A percentile compares a stretch with the other conserved stretches of the same genome.
Evolutionary conservation across 1,140 invertebrate genomes (phyloP).

Genomic region (Colletes latitarsis): DNA sequence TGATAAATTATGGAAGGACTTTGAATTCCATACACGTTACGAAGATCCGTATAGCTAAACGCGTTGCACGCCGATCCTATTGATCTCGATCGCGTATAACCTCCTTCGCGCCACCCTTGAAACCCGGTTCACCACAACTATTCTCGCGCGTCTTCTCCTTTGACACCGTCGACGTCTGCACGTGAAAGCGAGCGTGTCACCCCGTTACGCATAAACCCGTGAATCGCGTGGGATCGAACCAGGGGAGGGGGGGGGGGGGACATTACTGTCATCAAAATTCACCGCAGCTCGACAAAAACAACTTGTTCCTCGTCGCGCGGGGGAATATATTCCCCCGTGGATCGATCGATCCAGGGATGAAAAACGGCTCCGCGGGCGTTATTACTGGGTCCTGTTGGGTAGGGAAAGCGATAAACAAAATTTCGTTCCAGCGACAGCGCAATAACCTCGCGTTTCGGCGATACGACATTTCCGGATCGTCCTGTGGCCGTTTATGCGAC

Average conservation of each 20-base stretch:
- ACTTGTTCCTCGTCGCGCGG: background rate
- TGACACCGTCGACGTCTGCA: conserved; percentile 15
- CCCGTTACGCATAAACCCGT: conserved; percentile 27
- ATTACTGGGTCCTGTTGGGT: background rate
- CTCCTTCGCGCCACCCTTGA: no score
- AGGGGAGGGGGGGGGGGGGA: background rate
- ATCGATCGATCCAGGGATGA: background rate
- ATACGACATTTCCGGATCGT: no score
- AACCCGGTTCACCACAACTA: background rate
- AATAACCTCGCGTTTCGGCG: no score
- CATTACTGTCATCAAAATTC: conserved; percentile 21
- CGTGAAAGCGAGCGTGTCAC: conserved; percentile 45
- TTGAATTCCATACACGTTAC: conserved; percentile 61
- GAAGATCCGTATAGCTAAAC: conserved; percentile 43
- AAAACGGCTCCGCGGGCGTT: conserved; percentile 5
- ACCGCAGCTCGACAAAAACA: conserved; percentile 3
- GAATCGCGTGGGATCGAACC: background rate
- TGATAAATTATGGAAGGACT: conserved; percentile 65
- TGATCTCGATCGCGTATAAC: conserved; percentile 57
- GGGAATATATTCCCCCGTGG: conserved; percentile 3
- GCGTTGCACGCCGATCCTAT: conserved; percentile 51
- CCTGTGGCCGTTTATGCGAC: no score
- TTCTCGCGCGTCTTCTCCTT: conserved; percentile 30
- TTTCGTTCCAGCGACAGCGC: no score
- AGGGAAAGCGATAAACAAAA: background rate